These are phyloP conservation scores for Venustoraphidia nigricollis DNA, from an alignment of 2,888 invertebrate species.

Conservation along the genomic window DNA sequence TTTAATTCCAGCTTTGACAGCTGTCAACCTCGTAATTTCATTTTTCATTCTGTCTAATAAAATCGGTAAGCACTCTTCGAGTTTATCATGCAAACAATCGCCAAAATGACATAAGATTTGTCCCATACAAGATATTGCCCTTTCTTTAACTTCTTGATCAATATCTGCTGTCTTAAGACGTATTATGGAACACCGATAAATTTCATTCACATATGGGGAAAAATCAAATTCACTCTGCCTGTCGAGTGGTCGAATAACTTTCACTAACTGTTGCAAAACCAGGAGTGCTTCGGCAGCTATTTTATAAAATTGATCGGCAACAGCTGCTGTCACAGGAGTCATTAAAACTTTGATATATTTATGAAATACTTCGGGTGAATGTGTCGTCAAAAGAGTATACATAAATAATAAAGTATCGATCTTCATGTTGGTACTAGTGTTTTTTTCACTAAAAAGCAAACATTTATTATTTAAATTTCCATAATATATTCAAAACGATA, in stretches of 20 bases:
- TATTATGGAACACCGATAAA: conserved; percentile 59
- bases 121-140: conserved; percentile 94
- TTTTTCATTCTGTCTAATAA: conserved; percentile 89
- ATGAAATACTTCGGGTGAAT: conserved; percentile 65
- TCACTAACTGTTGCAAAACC: conserved; percentile 85
- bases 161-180: conserved; percentile 89
- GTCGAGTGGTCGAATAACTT: conserved; percentile 80
- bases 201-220: conserved; percentile 57
- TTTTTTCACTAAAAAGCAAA: conserved; percentile 52
- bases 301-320: conserved; percentile 95
- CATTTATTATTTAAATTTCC: neutral
- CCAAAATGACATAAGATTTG: conserved; percentile 88
- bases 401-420: conserved; percentile 92
- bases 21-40: conserved; percentile 92
- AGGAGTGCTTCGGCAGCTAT: conserved; percentile 92
- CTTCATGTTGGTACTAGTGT: conserved; percentile 93
- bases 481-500: neutral
- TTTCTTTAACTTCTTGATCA: conserved; percentile 98
- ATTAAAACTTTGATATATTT: conserved; percentile 62
- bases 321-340: conserved; percentile 75
- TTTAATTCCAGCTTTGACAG: conserved; percentile 90
- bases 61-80: conserved; percentile 78
- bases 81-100: conserved; percentile 64
- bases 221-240: conserved; percentile 41
- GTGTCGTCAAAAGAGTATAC: conserved; percentile 65